Evolutionary conservation across 2,797 vertebrate species (phyloP).

Genomic region (Mionectes olivaceus): DNA sequence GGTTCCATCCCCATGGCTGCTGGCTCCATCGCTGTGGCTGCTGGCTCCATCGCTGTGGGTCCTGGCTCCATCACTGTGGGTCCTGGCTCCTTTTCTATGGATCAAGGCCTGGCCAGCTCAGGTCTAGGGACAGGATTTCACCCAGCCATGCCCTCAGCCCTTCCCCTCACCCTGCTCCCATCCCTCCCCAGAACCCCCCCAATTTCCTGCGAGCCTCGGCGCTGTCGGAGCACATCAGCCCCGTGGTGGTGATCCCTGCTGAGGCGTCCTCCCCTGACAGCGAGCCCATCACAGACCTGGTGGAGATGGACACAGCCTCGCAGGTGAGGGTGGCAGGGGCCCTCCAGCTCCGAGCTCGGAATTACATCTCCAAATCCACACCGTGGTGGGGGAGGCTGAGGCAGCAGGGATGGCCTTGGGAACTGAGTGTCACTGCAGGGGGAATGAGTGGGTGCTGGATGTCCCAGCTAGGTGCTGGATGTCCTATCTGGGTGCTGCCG

Average conservation of each 20-base stretch:
- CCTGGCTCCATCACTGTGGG: neutral
- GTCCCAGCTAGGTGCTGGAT: neutral
- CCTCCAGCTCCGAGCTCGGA: accelerated
- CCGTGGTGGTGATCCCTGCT: constrained; percentile 93
- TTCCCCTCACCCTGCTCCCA: neutral
- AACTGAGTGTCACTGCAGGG: neutral
- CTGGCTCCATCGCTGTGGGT: neutral
- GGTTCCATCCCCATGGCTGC: accelerated
- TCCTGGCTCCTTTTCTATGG: neutral
- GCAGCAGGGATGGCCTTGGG: neutral
- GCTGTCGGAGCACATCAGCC: constrained; percentile 97
- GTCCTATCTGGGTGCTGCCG: neutral
- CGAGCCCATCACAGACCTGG: constrained; percentile 92
- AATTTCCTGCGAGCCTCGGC: constrained; percentile 97
- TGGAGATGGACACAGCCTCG: constrained; percentile 88
- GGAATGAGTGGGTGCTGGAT: neutral
- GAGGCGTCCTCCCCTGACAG: constrained; percentile 94
- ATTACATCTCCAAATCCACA: neutral
- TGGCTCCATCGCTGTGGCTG: neutral
- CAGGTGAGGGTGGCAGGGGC: constrained; percentile 75
- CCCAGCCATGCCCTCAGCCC: neutral
- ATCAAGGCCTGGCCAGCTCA: neutral
- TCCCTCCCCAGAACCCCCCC: constrained; percentile 87
- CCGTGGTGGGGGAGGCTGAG: accelerated
- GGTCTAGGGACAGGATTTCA: neutral